Evolutionary conservation across 2,797 vertebrate species (phyloP).

Genomic region (Cossypha caffra): DNA sequence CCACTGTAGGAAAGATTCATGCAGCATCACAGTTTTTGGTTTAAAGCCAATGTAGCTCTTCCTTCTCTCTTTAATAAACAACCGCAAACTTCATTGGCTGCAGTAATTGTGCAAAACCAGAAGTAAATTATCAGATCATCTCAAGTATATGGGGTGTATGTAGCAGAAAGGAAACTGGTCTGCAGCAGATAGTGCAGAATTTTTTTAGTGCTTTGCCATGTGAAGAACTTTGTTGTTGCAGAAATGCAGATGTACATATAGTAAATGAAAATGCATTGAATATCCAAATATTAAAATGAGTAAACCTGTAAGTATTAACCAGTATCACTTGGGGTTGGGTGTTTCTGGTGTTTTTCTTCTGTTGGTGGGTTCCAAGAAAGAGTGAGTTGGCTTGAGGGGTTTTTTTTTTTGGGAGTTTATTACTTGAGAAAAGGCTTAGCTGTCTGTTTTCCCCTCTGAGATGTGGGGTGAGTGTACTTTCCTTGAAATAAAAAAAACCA

Average conservation of each 20-base stretch:
- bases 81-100: neutral
- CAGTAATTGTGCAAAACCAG: neutral
- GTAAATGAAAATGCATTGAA: neutral
- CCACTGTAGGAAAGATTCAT: neutral
- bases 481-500: neutral
- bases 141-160: neutral
- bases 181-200: neutral
- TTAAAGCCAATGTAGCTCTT: neutral
- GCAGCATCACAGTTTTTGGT: neutral
- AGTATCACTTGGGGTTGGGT: neutral
- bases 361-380: neutral
- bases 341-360: neutral
- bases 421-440: neutral
- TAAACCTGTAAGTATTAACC: neutral
- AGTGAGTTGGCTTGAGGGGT: neutral
- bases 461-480: neutral
- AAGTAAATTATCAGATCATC: slow-evolving; percentile 10
- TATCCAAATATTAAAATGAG: neutral
- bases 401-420: neutral
- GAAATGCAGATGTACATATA: neutral
- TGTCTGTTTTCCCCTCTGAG: neutral
- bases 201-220: neutral
- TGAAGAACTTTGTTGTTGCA: neutral
- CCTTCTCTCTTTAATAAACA: neutral
- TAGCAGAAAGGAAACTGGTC: neutral